Conservation (phyloP, 35 echinoderm and acorn worm genomes). For the Ophioderma brevispina region DNA sequence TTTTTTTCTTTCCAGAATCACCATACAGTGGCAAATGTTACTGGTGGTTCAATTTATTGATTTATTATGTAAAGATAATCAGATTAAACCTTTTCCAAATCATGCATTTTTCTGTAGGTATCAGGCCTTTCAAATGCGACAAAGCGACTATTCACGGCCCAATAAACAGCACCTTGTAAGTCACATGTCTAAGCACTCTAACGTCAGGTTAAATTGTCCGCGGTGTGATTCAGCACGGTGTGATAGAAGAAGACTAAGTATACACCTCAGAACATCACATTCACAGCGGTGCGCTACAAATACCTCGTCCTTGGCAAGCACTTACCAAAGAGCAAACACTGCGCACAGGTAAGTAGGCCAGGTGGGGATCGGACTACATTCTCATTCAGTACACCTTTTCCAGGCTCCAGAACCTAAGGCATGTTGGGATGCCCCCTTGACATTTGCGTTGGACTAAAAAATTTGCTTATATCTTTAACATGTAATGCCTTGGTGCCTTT, state of each 20-base stretch:
- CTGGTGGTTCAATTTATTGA: too few species aligned
- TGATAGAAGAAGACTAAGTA: slow-evolving; percentile 72
- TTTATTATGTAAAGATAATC: too few species aligned
- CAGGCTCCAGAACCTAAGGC: too few species aligned
- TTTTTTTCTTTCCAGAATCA: too few species aligned
- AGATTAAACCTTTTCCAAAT: too few species aligned
- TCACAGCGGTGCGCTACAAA: slow-evolving; percentile 27
- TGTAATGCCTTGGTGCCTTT: too few species aligned
- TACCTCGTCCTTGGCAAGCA: neutral
- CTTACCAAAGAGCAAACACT: neutral
- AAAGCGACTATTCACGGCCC: slow-evolving; percentile 82
- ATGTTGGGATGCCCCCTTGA: too few species aligned
- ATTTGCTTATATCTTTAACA: too few species aligned
- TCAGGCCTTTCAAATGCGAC: slow-evolving; percentile 86
- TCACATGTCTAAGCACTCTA: slow-evolving; percentile 91
- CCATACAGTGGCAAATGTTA: too few species aligned
- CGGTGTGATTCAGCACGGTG: slow-evolving; percentile 70
- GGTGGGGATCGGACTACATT: too few species aligned
- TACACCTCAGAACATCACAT: slow-evolving; percentile 83
- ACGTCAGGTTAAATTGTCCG: slow-evolving; percentile 63
- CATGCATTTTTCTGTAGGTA: slow-evolving; percentile 53
- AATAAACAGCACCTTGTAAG: slow-evolving; percentile 94
- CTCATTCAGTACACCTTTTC: too few species aligned
- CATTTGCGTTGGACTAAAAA: too few species aligned
- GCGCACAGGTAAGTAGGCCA: neutral